These are phyloP conservation scores for Agapornis roseicollis DNA, from an alignment of 2,113 vertebrate genomes.

Conservation along the genomic window DNA sequence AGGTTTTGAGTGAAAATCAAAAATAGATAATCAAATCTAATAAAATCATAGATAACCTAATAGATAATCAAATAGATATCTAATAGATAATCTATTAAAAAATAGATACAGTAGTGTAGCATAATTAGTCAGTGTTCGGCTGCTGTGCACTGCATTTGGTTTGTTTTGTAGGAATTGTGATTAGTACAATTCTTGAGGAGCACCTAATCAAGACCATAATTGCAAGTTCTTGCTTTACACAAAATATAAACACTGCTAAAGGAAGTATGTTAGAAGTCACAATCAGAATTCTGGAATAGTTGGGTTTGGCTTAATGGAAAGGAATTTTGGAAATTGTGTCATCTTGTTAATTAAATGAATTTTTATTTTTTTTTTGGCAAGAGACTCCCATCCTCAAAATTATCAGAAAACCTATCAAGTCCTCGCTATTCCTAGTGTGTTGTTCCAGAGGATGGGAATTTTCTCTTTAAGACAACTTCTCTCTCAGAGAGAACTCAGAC, in stretches of 20 bases:
- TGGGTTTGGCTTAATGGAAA: background rate
- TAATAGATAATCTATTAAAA: background rate
- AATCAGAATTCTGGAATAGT: background rate
- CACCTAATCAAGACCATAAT: background rate
- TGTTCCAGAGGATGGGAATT: background rate
- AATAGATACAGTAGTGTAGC: background rate
- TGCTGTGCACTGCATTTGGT: background rate
- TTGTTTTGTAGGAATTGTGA: constrained; percentile 1
- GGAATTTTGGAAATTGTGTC: background rate
- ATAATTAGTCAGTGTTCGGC: background rate
- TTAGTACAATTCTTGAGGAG: background rate
- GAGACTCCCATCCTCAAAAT: background rate
- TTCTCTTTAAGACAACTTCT: background rate
- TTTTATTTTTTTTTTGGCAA: background rate
- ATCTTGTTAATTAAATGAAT: background rate
- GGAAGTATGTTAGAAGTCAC: background rate
- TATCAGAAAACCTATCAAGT: background rate
- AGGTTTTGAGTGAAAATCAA: background rate
- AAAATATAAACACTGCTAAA: background rate
- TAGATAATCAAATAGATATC: too few species aligned
- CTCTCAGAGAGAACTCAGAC: background rate
- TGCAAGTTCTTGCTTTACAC: background rate
- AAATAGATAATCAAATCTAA: background rate
- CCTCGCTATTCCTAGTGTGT: background rate
- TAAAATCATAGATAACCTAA: too few species aligned